A percentile compares a stretch with the other conserved stretches of the same genome.
Conservation (phyloP, 2,797 vertebrate species). For the Calcarius lapponicus region DNA sequence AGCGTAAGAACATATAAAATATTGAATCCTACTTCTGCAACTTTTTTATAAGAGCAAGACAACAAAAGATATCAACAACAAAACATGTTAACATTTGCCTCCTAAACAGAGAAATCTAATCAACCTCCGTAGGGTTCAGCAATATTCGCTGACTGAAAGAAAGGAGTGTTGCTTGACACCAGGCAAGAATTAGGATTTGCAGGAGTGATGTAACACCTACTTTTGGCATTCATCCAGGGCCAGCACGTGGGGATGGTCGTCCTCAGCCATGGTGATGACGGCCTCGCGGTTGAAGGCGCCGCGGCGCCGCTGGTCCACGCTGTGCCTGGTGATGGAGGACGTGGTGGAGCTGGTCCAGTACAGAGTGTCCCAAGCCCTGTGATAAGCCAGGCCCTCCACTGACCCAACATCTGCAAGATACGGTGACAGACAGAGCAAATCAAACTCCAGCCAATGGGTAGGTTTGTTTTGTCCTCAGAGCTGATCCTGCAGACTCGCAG, state of each 20-base stretch:
- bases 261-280: slow-evolving; percentile 92
- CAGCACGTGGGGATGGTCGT: slow-evolving; percentile 94
- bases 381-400: slow-evolving; percentile 96
- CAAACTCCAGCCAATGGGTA: neutral
- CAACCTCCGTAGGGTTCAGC: neutral
- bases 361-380: slow-evolving; percentile 91
- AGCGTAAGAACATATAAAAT: neutral
- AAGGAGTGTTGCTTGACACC: neutral
- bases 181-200: fast-evolving
- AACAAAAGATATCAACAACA: neutral
- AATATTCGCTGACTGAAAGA: neutral
- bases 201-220: slow-evolving; percentile 74
- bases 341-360: slow-evolving; percentile 98
- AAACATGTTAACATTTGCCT: fast-evolving
- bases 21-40: neutral
- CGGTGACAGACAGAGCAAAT: neutral
- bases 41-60: neutral
- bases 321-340: slow-evolving; percentile 92
- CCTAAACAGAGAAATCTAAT: fast-evolving
- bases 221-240: slow-evolving; percentile 96
- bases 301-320: slow-evolving; percentile 84
- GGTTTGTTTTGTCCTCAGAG: fast-evolving
- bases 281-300: slow-evolving; percentile 86
- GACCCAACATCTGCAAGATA: slow-evolving; percentile 89
- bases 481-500: fast-evolving